Evolutionary conservation across 2,888 invertebrate species (phyloP).

Genomic region (Leucoptera coffeella): DNA sequence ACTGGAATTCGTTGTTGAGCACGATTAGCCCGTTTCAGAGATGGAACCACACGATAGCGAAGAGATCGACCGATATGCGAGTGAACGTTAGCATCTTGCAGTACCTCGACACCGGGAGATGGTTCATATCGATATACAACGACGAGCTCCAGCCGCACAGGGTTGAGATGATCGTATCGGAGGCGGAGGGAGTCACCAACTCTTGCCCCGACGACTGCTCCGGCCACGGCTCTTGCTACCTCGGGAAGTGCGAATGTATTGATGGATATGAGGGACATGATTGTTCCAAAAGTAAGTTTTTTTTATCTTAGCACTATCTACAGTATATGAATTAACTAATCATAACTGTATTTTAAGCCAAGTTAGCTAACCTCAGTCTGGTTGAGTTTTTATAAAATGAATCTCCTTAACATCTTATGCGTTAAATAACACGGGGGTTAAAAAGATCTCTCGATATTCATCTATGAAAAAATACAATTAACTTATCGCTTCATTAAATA

Average conservation of each 20-base stretch:
- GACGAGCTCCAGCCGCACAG: slow-evolving; percentile 84
- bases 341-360: no score
- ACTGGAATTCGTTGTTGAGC: slow-evolving; percentile 48
- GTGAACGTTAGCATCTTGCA: slow-evolving; percentile 81
- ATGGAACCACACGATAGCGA: slow-evolving; percentile 54
- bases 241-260: slow-evolving; percentile 90
- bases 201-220: slow-evolving; percentile 91
- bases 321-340: no score
- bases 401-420: no score
- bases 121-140: slow-evolving; percentile 92
- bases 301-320: slow-evolving; percentile 8
- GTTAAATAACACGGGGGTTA: no score
- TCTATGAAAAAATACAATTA: no score
- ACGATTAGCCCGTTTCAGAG: slow-evolving; percentile 36
- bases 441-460: no score
- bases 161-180: slow-evolving; percentile 78
- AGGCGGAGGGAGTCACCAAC: slow-evolving; percentile 85
- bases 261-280: slow-evolving; percentile 85
- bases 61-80: slow-evolving; percentile 64
- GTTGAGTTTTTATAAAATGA: no score
- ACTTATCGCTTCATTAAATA: no score
- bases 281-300: slow-evolving; percentile 78
- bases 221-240: slow-evolving; percentile 85
- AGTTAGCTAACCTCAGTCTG: no score
- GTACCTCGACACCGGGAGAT: slow-evolving; percentile 85